Conservation (phyloP, 2,113 vertebrate species). For the Brachionichthys hirsutus region DNA sequence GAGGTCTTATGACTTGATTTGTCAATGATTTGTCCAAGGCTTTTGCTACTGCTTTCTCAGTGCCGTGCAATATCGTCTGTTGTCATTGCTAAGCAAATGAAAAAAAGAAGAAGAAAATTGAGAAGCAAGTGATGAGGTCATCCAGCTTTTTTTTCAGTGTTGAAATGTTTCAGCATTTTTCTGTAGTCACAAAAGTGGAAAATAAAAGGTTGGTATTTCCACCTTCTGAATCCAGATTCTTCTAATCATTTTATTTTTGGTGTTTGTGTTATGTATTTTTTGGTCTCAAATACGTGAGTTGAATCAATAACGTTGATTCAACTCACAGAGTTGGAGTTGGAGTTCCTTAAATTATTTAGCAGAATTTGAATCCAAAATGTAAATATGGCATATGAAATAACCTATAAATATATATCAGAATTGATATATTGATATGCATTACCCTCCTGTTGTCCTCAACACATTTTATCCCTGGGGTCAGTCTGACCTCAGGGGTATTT, state of each 20-base stretch:
- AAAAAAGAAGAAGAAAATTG: slow-evolving; percentile 67
- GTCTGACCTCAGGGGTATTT: too few relatives aligned
- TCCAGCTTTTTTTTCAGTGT: slow-evolving; percentile 91
- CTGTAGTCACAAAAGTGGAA: slow-evolving; percentile 98
- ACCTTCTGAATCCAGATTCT: slow-evolving; percentile 86
- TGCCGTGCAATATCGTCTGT: slow-evolving; percentile 98
- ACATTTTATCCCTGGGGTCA: too few relatives aligned
- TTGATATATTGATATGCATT: too few relatives aligned
- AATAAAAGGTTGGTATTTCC: slow-evolving; percentile 99
- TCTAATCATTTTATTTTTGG: slow-evolving; percentile 61
- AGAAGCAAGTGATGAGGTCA: slow-evolving; percentile 94
- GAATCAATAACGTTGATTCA: too few relatives aligned
- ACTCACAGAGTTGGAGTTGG: too few relatives aligned
- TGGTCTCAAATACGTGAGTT: too few relatives aligned
- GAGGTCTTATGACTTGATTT: slow-evolving; percentile 81
- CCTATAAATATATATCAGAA: too few relatives aligned
- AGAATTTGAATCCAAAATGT: too few relatives aligned
- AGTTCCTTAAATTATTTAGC: too few relatives aligned
- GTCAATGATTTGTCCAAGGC: slow-evolving; percentile 76
- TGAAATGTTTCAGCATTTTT: slow-evolving; percentile 98
- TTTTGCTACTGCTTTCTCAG: slow-evolving; percentile 93
- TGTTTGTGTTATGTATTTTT: background rate
- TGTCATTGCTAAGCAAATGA: slow-evolving; percentile 95
- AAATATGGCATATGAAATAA: too few relatives aligned
- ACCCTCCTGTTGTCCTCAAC: too few relatives aligned